These are phyloP conservation scores for Drosophila atripex DNA, from an alignment of 2,888 invertebrate species.

Conservation along the genomic window DNA sequence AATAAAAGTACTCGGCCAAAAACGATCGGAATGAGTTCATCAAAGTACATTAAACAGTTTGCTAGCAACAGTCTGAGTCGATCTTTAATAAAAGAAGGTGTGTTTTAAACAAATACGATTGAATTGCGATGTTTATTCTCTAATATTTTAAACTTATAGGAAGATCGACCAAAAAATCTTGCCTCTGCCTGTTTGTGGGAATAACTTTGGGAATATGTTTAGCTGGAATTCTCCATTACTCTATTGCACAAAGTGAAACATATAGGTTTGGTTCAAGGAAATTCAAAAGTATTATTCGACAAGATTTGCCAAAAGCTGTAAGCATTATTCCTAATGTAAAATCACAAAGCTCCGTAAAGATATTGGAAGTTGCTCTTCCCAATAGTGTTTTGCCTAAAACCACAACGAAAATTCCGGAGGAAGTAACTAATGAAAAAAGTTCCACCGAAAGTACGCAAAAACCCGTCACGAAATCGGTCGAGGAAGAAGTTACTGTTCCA, in stretches of 20 bases:
- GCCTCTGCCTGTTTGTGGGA: background rate
- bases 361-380: background rate
- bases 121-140: too few species aligned
- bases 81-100: constrained; percentile 4
- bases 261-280: background rate
- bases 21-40: constrained; percentile 23
- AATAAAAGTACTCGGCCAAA: constrained; percentile 1
- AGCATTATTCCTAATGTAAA: background rate
- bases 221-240: constrained; percentile 24
- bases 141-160: background rate
- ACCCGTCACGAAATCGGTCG: background rate
- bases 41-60: constrained; percentile 16
- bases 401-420: background rate
- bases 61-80: background rate
- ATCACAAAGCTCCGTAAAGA: background rate
- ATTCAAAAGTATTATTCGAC: constrained; percentile 4
- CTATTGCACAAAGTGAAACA: background rate
- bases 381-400: background rate
- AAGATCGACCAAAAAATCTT: constrained; percentile 1
- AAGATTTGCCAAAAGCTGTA: background rate
- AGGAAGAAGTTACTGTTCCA: background rate
- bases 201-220: constrained; percentile 11
- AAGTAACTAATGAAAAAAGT: background rate
- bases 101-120: background rate
- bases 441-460: background rate